Base-by-base conservation (phyloP, 1,140 invertebrate genomes). In the Spodoptera litura region DNA sequence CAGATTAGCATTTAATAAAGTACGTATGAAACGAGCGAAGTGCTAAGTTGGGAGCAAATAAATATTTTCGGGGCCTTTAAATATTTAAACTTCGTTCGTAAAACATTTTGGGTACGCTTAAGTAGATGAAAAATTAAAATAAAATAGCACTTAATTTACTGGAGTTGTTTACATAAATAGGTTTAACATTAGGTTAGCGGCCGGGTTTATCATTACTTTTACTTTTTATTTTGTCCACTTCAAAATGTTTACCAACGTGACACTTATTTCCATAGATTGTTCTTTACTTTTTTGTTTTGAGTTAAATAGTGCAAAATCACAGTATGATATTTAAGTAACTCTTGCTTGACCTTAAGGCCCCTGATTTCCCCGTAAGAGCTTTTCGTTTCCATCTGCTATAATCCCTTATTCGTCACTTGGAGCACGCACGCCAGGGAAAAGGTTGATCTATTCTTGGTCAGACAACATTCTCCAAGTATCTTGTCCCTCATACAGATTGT, bases 371-470 rank as follows among this genome's bases (percentile, higher is more conserved):
- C 38, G 61, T 64, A n/a, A 64, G 38, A 15, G 61, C 61, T 44
- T 49, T 44, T 44, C 35, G 61, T 11, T 64, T 49, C 61, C 38
- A 49, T 49, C 61, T 64, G 38, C 20, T 15, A 49, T 49, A 64
- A 49, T 64, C 61, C 9, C 61, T 64, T 49, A 64, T 15, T 64
- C 15, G 38, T 64, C n/a, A 15, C 61, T 49, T 15, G 1, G 61
- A 38, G 61, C 61, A 64, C 61, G 61, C 38, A 64, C 61, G 38
- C 11, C 59, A n/a, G 35, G 59, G 38, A 9, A 49, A 49, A 64
- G 35, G 38, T 64, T 64, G n/a, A 49, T 64, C 38, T 64, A 64
- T 64, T 64, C 61, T 49, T 64, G 61, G 35, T 38, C 35, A 64
- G 15, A 20, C 13, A 64, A 49, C 35, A 49, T 27, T 44, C 38